Conservation (phyloP, 2,797 vertebrate genomes). For the Smutsia temminckii region DNA sequence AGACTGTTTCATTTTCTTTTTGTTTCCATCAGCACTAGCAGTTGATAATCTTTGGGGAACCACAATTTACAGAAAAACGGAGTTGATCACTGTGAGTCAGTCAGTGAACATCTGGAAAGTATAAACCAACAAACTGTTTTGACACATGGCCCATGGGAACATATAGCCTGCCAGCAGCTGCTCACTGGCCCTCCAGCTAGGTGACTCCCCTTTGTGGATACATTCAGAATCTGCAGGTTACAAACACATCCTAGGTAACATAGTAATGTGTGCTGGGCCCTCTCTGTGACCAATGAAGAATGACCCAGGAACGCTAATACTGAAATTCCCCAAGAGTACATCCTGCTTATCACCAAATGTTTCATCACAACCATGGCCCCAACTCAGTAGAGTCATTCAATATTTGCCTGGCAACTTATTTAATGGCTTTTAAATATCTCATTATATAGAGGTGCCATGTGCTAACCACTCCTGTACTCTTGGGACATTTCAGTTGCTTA, state of each 20-base stretch:
- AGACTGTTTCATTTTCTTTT: not conserved
- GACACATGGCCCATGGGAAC: not conserved
- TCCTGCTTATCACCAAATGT: not conserved
- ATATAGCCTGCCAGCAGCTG: too few relatives aligned
- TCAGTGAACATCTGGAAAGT: not conserved
- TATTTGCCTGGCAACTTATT: not conserved
- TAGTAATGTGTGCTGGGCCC: rapidly evolving
- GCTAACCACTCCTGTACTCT: not conserved
- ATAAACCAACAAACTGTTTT: not conserved
- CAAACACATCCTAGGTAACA: not conserved
- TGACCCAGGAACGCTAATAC: not conserved
- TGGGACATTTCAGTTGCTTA: not conserved
- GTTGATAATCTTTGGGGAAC: not conserved
- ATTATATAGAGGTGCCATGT: not conserved
- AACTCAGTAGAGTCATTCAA: not conserved
- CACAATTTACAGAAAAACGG: not conserved
- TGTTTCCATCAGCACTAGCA: not conserved
- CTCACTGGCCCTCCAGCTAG: not conserved
- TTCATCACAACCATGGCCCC: not conserved
- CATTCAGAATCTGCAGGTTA: not conserved
- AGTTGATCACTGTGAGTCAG: not conserved
- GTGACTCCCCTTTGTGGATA: rapidly evolving
- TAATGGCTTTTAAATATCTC: not conserved
- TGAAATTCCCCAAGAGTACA: not conserved
- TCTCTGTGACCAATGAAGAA: not conserved